Conservation (phyloP, 2,888 invertebrate species). For the Peribatodes rhomboidaria region DNA sequence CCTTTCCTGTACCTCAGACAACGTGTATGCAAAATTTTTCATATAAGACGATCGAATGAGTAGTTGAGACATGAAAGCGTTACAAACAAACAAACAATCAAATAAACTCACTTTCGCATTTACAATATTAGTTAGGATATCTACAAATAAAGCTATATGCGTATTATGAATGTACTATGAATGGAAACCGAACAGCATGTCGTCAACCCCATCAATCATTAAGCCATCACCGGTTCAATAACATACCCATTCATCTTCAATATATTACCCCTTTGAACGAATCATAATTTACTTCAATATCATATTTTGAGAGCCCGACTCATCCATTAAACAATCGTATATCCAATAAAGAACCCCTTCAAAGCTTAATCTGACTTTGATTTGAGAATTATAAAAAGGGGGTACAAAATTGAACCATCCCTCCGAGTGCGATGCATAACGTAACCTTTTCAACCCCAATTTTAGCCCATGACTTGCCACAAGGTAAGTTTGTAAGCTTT, state of each 20-base stretch:
- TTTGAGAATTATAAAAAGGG: slow-evolving; percentile 42
- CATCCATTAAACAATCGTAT: slow-evolving; percentile 40
- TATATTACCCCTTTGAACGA: slow-evolving; percentile 8
- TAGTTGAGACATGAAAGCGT: too few species aligned
- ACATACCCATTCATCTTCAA: not conserved
- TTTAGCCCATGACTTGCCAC: slow-evolving; percentile 56
- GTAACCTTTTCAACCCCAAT: slow-evolving; percentile 54
- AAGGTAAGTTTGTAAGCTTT: slow-evolving; percentile 42
- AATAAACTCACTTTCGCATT: too few species aligned
- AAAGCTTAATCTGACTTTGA: slow-evolving; percentile 44
- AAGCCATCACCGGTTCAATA: not conserved
- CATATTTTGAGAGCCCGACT: slow-evolving; percentile 15
- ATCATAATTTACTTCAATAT: slow-evolving; percentile 12
- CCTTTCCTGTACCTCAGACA: too few species aligned
- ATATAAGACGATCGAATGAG: too few species aligned
- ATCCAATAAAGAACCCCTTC: slow-evolving; percentile 38
- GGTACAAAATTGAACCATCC: slow-evolving; percentile 23
- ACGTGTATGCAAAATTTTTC: too few species aligned
- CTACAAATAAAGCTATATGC: too few species aligned
- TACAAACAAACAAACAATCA: too few species aligned
- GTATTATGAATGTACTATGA: too few species aligned
- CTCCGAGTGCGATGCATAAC: slow-evolving; percentile 38
- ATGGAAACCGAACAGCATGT: too few species aligned
- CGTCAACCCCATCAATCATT: too few species aligned
- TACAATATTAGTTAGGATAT: too few species aligned